Percentiles rank a stretch among this genome's conserved stretches.
Evolutionary conservation across 2,113 vertebrate species (phyloP).

Genomic region (Tor tambroides): DNA sequence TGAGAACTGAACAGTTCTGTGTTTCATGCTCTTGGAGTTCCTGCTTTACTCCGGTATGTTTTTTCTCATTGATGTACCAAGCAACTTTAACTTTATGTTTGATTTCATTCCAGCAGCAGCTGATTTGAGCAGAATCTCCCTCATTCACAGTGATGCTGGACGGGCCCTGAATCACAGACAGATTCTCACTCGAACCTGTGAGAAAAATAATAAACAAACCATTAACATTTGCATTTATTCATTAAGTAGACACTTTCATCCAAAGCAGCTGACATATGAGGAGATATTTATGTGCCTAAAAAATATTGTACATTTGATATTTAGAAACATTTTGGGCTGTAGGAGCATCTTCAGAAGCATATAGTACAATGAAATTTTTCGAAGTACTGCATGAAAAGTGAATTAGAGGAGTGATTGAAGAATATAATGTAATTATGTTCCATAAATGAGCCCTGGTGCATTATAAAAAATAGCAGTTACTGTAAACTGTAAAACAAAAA

Average conservation of each 20-base stretch:
- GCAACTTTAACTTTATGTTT: neutral
- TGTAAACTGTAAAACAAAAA: too few species aligned
- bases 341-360: neutral
- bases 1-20: neutral
- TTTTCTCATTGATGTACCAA: conserved; percentile 25
- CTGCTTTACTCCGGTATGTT: neutral
- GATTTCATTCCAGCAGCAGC: conserved; percentile 36
- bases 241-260: neutral
- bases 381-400: too few species aligned
- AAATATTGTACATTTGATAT: neutral
- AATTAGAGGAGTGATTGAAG: too few species aligned
- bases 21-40: neutral
- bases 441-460: too few species aligned
- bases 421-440: too few species aligned
- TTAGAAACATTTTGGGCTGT: neutral
- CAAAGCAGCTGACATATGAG: neutral
- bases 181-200: neutral
- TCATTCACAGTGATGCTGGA: neutral
- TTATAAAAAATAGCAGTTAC: too few species aligned
- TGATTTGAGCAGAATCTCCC: neutral
- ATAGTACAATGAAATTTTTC: neutral
- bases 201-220: neutral
- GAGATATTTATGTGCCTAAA: neutral
- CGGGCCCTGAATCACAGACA: conserved; percentile 27
- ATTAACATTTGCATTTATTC: neutral